phyloP scores from a whole-genome alignment of 2,888 invertebrate genomes.

The Andrena chrysosceles region DNA sequence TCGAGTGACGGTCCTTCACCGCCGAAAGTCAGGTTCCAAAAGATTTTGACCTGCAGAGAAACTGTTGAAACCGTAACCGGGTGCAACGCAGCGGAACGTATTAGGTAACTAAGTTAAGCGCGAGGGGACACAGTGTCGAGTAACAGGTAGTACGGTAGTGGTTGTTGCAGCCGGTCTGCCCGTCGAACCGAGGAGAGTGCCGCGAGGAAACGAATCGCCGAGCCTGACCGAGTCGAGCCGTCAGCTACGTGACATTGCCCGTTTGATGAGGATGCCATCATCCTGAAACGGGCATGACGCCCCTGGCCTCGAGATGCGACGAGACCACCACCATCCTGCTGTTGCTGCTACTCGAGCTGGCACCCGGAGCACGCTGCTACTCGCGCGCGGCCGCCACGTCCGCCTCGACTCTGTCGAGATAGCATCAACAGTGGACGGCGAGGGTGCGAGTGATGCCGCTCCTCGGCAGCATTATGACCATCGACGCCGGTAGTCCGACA shows the following conservation, averaged over 20 bases:
- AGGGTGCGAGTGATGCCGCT: constrained; percentile 82
- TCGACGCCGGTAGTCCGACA: constrained; percentile 81
- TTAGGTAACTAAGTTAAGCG: neutral
- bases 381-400: constrained; percentile 58
- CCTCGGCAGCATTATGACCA: constrained; percentile 80
- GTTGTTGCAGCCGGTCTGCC: neutral
- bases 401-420: constrained; percentile 72
- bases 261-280: constrained; percentile 70
- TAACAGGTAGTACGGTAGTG: neutral
- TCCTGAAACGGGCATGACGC: constrained; percentile 80
- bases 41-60: constrained; percentile 53
- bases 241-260: constrained; percentile 29
- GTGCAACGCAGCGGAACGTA: neutral
- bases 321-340: constrained; percentile 76
- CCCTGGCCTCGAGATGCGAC: constrained; percentile 81
- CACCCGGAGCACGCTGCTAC: constrained; percentile 70
- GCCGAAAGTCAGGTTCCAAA: constrained; percentile 62
- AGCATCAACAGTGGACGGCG: constrained; percentile 78
- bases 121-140: neutral
- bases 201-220: neutral
- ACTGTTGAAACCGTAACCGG: neutral
- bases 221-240: neutral
- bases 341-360: constrained; percentile 75
- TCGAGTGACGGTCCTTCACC: neutral
- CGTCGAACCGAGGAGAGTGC: neutral